phyloP scores from a whole-genome alignment of 92 coral and sea anemone species.

The Diadumene lineata region DNA sequence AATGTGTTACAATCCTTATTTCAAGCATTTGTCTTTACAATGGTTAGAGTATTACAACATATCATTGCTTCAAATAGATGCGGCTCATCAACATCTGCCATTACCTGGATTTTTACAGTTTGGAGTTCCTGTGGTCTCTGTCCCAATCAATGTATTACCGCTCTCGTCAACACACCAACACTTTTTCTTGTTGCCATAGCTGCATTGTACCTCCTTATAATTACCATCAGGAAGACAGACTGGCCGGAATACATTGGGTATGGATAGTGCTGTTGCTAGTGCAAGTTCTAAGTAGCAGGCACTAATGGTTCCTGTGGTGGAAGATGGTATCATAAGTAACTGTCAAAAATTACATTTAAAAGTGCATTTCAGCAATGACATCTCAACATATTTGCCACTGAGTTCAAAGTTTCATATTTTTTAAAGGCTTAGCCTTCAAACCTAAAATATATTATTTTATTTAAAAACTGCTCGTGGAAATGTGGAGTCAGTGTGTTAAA shows the following conservation, averaged over 20 bases:
- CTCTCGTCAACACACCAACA: conserved; percentile 93
- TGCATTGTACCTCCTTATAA: conserved; percentile 81
- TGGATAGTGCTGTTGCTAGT: conserved; percentile 30
- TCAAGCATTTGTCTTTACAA: too few species aligned
- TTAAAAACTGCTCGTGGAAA: too few species aligned
- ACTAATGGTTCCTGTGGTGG: conserved; percentile 16
- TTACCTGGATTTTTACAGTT: conserved; percentile 45
- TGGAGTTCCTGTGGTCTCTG: conserved; percentile 62
- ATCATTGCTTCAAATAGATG: too few species aligned
- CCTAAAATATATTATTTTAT: too few species aligned
- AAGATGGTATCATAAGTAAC: not conserved
- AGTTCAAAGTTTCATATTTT: too few species aligned
- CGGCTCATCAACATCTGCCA: too few species aligned
- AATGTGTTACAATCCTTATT: too few species aligned
- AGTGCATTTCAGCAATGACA: too few species aligned
- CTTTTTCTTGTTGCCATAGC: conserved; percentile 37
- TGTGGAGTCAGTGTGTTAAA: too few species aligned
- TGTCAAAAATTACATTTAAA: too few species aligned
- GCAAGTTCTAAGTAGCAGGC: conserved; percentile 22
- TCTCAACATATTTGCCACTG: too few species aligned
- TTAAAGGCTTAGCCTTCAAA: too few species aligned
- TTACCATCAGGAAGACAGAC: conserved; percentile 64
- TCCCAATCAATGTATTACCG: conserved; percentile 73
- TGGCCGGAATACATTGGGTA: conserved; percentile 45
- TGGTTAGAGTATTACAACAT: not conserved